Percentiles rank a stretch among this genome's conserved stretches.
These are phyloP conservation scores for Xestia xanthographa DNA, from an alignment of 2,888 invertebrate genomes.

Conservation along the genomic window DNA sequence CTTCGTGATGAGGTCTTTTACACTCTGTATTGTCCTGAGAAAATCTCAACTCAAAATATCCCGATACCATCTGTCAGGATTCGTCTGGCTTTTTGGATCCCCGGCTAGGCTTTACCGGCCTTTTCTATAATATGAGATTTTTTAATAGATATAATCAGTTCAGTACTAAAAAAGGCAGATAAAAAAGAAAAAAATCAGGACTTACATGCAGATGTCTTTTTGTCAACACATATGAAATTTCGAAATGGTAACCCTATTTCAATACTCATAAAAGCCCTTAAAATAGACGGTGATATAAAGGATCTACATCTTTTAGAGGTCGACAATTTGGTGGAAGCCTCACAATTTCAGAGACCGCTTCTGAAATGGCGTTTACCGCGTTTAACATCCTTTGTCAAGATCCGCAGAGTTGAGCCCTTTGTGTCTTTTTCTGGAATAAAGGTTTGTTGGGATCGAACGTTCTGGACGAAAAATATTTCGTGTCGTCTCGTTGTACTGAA, in stretches of 20 bases:
- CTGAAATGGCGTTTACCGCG: conserved; percentile 35
- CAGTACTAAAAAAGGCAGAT: neutral
- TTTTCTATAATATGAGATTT: neutral
- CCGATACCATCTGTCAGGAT: neutral
- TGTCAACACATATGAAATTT: neutral
- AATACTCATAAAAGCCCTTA: conserved; percentile 17
- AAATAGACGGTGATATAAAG: conserved; percentile 23
- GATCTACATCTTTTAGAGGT: conserved; percentile 13
- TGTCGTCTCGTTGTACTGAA: neutral
- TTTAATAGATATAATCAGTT: neutral
- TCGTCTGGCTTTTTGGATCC: neutral
- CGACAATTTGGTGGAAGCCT: conserved; percentile 22
- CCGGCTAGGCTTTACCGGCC: neutral
- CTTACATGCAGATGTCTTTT: neutral
- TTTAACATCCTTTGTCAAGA: conserved; percentile 38
- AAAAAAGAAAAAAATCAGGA: neutral
- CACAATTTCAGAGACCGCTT: conserved; percentile 29
- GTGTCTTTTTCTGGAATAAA: conserved; percentile 17
- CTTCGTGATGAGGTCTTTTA: too few relatives aligned
- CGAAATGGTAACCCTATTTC: neutral
- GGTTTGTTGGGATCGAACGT: conserved; percentile 12
- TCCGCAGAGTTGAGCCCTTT: conserved; percentile 31
- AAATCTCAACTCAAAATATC: neutral
- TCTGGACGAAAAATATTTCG: conserved; percentile 8
- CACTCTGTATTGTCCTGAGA: neutral